Evolutionary conservation across 2,113 vertebrate species (phyloP), one percentile per base, ranked within the genome.

Genomic region (Proteles cristata): DNA sequence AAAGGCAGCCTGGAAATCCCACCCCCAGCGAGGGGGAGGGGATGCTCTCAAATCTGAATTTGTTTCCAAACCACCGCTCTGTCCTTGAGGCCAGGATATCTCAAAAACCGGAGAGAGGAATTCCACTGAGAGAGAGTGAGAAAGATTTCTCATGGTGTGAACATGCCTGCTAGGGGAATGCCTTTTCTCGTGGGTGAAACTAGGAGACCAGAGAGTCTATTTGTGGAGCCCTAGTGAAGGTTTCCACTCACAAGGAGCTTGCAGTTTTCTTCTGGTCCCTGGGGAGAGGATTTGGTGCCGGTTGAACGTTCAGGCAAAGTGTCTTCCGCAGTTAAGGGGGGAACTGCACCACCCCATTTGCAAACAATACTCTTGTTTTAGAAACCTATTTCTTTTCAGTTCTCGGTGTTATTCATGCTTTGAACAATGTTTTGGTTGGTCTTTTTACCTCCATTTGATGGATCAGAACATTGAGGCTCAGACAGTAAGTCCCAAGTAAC

Each of bases 241-340:
- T 35, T 74, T 94, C 88, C n/a, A 4, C 23, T 84, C 83, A 53
- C 83, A 94, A 88, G 68, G 73, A 74, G 61, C 50, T 73, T 21
- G 77, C 19, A 3, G 16, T 94, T 94, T 97, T 79, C 66, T 96
- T n/a, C 35, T 39, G 26, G 39, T 61, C 26, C n/a, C 85, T 82
- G 71, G 50, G n/a, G 88, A 94, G 95, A 81, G 17, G 68, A 68
- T 90, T 33, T 86, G 15, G 55, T 80, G 9, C 23, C 23, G 5
- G 43, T 11, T 87, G 77, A 71, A 87, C 96, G 96, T 93, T 87
- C 61, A 93, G 68, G 76, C 53, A 93, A 89, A 95, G 63, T 21
- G 50, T 84, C 74, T 90, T 77, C n/a, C 48, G 55, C 43, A 79
- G 74, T 55, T 55, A 39, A 97, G 85, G 90, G 39, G 66, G 33